phyloP scores from a whole-genome alignment of 2,888 invertebrate species.

The Euzetes globulus region DNA sequence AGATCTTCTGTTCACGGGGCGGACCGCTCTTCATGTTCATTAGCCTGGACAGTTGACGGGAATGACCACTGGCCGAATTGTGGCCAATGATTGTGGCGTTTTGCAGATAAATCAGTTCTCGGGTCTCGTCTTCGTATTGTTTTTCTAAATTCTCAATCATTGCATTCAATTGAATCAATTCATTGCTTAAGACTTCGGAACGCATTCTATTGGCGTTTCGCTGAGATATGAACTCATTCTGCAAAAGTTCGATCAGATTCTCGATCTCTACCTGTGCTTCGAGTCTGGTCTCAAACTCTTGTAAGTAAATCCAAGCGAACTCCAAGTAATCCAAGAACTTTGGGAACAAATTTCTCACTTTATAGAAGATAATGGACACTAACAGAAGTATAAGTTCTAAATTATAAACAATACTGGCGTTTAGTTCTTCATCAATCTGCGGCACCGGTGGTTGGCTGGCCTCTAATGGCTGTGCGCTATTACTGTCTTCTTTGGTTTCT shows the following conservation, averaged over 20 bases:
- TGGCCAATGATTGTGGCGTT: constrained; percentile 6
- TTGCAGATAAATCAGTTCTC: constrained; percentile 25
- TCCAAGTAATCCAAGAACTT: constrained; percentile 19
- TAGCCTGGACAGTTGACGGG: neutral
- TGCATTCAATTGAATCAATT: constrained; percentile 25
- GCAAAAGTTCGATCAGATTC: constrained; percentile 23
- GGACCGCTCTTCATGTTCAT: neutral
- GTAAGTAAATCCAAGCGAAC: constrained; percentile 26
- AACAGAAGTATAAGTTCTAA: neutral
- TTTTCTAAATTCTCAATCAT: constrained; percentile 22
- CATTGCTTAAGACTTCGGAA: constrained; percentile 14
- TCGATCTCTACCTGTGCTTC: neutral
- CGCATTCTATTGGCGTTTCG: constrained; percentile 13
- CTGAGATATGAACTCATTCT: constrained; percentile 23
- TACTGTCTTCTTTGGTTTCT: neutral
- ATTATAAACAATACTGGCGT: neutral
- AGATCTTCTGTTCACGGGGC: neutral
- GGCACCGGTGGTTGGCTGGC: neutral
- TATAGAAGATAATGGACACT: neutral
- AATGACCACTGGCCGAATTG: neutral
- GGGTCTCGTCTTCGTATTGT: constrained; percentile 27
- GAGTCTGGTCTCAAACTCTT: neutral
- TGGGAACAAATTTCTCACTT: constrained; percentile 3
- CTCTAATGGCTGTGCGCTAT: neutral
- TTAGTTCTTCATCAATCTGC: neutral